phyloP scores from a whole-genome alignment of 2,797 vertebrate species.

The Tragopan temminckii region DNA sequence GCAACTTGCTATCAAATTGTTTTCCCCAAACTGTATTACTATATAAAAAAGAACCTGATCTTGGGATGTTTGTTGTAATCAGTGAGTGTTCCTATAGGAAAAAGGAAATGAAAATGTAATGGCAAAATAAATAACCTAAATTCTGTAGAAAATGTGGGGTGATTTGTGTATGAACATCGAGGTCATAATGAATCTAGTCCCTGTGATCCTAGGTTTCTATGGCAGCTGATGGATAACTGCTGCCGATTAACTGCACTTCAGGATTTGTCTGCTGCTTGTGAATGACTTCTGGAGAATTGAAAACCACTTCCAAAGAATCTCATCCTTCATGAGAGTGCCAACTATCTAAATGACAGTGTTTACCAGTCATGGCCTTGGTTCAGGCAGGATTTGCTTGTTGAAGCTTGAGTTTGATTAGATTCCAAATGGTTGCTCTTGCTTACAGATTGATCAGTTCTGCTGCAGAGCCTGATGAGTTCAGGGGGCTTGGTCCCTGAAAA shows the following conservation, averaged over 20 bases:
- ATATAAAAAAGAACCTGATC: neutral
- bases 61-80: neutral
- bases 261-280: neutral
- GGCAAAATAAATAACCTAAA: neutral
- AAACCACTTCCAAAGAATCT: neutral
- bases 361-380: neutral
- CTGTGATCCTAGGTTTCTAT: neutral
- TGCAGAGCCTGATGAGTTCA: neutral
- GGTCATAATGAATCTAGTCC: neutral
- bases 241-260: neutral
- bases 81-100: neutral
- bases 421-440: neutral
- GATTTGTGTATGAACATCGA: neutral
- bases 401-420: neutral
- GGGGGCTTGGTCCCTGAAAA: conserved; percentile 16
- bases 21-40: neutral
- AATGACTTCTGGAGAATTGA: rapidly evolving
- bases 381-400: neutral
- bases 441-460: neutral
- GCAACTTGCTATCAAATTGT: neutral
- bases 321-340: neutral
- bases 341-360: neutral
- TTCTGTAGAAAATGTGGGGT: neutral
- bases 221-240: neutral
- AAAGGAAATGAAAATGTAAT: neutral